A percentile compares a stretch with the other conserved stretches of the same genome.
Conservation (phyloP, 2,113 vertebrate genomes). For the Pongo pygmaeus region DNA sequence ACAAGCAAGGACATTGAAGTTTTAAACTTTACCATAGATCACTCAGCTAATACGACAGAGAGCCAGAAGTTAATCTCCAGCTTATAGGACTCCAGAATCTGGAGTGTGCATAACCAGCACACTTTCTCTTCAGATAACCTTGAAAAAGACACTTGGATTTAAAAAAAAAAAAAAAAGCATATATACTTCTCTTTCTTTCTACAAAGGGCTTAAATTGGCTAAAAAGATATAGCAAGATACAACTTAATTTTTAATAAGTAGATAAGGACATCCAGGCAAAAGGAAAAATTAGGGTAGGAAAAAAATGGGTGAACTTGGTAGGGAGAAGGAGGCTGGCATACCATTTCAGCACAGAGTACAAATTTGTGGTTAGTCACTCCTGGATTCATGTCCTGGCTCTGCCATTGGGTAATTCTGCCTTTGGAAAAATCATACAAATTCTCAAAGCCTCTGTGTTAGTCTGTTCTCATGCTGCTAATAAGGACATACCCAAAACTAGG, state of each 20-base stretch:
- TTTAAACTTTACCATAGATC: not conserved
- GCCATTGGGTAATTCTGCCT: not conserved
- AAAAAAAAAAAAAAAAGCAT: not conserved
- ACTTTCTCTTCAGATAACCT: not conserved
- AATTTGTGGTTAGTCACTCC: not conserved
- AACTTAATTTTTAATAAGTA: not conserved
- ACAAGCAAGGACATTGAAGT: not conserved
- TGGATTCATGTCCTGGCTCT: not conserved
- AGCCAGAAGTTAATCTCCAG: not conserved
- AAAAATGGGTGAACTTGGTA: not conserved
- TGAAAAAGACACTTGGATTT: not conserved
- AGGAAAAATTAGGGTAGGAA: not conserved
- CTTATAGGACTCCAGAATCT: not conserved
- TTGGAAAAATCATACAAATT: not conserved
- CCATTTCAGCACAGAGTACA: not conserved
- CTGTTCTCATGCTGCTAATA: no score
- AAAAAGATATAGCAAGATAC: not conserved
- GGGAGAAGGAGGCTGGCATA: not conserved
- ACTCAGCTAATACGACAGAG: not conserved
- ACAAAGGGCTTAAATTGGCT: not conserved
- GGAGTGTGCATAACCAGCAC: no score
- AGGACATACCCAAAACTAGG: no score
- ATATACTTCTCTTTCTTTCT: not conserved
- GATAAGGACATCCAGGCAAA: not conserved
- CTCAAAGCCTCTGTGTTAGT: not conserved